Evolutionary conservation across 2,797 vertebrate species (phyloP).

Genomic region (Halcyon leucocephala): DNA sequence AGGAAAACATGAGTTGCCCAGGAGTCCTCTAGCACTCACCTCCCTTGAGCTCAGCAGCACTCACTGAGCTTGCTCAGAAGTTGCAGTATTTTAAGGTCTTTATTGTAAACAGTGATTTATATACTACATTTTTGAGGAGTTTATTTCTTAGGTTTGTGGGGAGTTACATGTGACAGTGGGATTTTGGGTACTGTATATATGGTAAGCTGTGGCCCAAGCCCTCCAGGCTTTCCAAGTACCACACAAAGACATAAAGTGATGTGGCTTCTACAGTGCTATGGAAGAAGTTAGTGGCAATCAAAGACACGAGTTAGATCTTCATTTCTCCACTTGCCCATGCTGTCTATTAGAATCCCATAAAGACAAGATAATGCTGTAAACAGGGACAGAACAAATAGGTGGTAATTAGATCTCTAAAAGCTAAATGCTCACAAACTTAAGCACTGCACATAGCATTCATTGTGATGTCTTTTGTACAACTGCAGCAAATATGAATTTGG

Average conservation of each 20-base stretch:
- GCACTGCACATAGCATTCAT: rapidly evolving
- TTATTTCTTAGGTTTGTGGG: not conserved
- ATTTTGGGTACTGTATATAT: not conserved
- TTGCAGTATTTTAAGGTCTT: not conserved
- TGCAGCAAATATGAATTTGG: rapidly evolving
- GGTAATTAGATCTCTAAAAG: not conserved
- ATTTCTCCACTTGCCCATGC: not conserved
- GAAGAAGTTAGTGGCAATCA: not conserved
- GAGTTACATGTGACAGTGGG: rapidly evolving
- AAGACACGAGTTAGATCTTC: rapidly evolving
- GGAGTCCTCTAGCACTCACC: not conserved
- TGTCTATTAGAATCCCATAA: not conserved
- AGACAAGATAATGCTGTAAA: not conserved
- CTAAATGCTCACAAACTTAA: not conserved
- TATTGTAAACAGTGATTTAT: not conserved
- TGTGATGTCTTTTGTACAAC: not conserved
- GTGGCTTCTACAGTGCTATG: rapidly evolving
- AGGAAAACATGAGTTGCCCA: not conserved
- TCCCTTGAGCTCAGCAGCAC: not conserved
- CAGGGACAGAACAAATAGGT: not conserved
- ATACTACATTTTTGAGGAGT: not conserved
- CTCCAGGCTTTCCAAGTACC: not conserved
- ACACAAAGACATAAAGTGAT: rapidly evolving
- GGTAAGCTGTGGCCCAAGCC: not conserved
- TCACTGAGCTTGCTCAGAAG: not conserved